Base-by-base conservation (phyloP, 2,113 vertebrate species). In the Felis chaus region DNA sequence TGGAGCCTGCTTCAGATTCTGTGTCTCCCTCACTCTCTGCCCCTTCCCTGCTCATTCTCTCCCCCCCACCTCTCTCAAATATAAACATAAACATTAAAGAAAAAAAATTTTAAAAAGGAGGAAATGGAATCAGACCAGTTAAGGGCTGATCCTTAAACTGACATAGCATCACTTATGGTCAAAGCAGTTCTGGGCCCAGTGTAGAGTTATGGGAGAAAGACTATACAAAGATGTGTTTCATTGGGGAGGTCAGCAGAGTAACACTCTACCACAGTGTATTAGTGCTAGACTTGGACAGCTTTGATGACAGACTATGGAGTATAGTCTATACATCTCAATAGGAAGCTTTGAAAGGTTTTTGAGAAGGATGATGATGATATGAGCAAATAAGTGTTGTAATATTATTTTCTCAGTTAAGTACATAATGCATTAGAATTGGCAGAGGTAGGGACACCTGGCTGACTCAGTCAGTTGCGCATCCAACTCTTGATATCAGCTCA, bases 271-370 rank as follows among this genome's bases (percentile, higher is more conserved):
- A 45, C 5, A 55, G 33, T 29, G 19, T 87, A 31, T 80, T 48
- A 50, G 11, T 65, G 31, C 12, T 95, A 41, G 36, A 76, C 71
- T 95, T 94, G 73, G 66, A 88, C 48, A 41, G 57, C 63, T 76
- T 89, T 96, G 50, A 71, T 84, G 63, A 29, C 69, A 45, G 14
- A 29, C 18, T 23, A 19, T n/a, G 12, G 74, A 88, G 27, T 83
- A 87, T 80, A 74, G 29, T 88, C 12, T 78, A 50, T 94, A 41
- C 1, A 16, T 45, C 50, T 91, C 19, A 71, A 9, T 69, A 68
- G 55, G 36, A 83, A 82, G 8, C 57, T 89, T 89, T 90, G 82
- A 89, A 81, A 65, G 39, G 18, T 66, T 93, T 86, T 95, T 87
- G 45, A 87, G 25, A 71, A 92, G 4, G 29, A 65, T 65, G 45